phyloP scores from a whole-genome alignment of 1,140 invertebrate genomes.

The silkworm (Bombyx mori) region DNA sequence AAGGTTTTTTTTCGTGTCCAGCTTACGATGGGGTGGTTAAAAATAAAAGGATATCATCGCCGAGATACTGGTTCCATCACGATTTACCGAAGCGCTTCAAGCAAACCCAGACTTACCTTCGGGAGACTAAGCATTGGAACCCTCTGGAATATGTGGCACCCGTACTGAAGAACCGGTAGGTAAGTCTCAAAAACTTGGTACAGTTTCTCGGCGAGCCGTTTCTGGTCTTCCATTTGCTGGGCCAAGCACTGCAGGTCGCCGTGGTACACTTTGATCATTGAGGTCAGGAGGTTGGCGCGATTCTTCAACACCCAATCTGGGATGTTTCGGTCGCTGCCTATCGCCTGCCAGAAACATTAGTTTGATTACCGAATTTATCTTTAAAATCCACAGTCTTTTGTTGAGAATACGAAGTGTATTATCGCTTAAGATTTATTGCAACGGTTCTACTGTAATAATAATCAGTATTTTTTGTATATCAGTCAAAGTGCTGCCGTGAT shows the following conservation, averaged over 20 bases:
- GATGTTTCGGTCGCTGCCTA: conserved; percentile 88
- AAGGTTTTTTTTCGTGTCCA: no score
- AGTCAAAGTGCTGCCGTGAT: no score
- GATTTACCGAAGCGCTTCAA: no score
- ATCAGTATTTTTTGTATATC: no score
- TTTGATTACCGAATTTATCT: no score
- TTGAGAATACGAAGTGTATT: no score
- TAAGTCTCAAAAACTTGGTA: conserved; percentile 89
- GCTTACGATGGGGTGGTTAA: no score
- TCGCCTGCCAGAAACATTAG: conserved; percentile 70
- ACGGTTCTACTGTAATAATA: no score
- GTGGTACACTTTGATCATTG: conserved; percentile 84
- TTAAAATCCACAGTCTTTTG: no score
- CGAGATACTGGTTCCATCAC: no score
- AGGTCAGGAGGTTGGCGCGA: conserved; percentile 79
- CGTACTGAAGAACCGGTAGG: conserved; percentile 83
- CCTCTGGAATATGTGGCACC: conserved; percentile 83
- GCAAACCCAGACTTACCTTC: conserved; percentile 72
- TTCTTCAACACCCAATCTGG: conserved; percentile 84
- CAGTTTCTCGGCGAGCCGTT: conserved; percentile 80
- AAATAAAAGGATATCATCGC: no score
- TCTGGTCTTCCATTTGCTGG: conserved; percentile 73
- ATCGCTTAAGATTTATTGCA: no score
- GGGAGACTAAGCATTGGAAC: conserved; percentile 83
- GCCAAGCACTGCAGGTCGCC: conserved; percentile 80